These are phyloP conservation scores for Paracanthobrama guichenoti DNA, from an alignment of 2,113 vertebrate genomes.

Conservation along the genomic window DNA sequence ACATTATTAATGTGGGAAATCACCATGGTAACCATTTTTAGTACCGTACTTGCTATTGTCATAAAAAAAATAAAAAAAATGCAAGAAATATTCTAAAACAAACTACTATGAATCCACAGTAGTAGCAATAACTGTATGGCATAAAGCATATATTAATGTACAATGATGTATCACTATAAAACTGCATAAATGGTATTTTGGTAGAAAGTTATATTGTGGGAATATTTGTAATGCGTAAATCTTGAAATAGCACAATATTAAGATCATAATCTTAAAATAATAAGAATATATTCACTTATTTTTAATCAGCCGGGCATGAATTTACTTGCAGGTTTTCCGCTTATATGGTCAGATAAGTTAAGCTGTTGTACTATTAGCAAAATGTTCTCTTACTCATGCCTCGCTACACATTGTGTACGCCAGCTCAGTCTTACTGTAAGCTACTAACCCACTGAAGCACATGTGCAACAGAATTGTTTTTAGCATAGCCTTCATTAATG, in stretches of 20 bases:
- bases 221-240: not conserved
- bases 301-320: conserved; percentile 44
- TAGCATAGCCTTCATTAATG: not conserved
- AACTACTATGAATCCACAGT: not conserved
- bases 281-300: not conserved
- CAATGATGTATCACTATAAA: not conserved
- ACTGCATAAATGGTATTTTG: not conserved
- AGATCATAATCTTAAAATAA: not conserved
- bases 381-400: conserved; percentile 19
- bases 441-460: conserved; percentile 5
- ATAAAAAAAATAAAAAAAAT: not conserved
- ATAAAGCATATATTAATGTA: not conserved
- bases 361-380: conserved; percentile 39
- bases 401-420: not conserved
- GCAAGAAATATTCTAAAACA: not conserved
- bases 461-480: not conserved
- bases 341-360: not conserved
- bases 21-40: not conserved
- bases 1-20: not conserved
- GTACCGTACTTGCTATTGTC: not conserved
- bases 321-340: conserved; percentile 32
- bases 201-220: not conserved
- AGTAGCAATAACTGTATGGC: not conserved
- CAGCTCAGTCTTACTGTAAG: conserved; percentile 8
- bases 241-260: not conserved